A percentile compares a stretch with the other conserved stretches of the same genome.
These are phyloP conservation scores for Diuraphis noxia DNA, from an alignment of 1,140 invertebrate genomes.

Conservation along the genomic window DNA sequence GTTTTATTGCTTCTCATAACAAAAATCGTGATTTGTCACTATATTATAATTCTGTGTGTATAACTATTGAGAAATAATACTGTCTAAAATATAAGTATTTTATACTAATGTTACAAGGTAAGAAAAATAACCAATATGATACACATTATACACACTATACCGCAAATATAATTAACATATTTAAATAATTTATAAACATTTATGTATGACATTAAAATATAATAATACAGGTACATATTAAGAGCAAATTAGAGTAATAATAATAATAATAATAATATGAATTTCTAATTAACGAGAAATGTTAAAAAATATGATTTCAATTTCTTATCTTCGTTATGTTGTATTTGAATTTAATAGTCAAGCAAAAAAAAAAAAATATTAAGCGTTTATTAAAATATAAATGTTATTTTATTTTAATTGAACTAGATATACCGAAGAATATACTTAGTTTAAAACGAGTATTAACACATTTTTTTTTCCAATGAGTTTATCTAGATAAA, in stretches of 20 bases:
- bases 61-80: too few species aligned
- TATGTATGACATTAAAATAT: neutral
- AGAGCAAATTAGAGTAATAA: neutral
- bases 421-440: neutral
- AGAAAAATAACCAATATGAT: too few species aligned
- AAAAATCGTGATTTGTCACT: too few species aligned
- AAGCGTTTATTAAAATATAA: conserved; percentile 3
- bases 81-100: too few species aligned
- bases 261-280: neutral
- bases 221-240: neutral
- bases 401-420: neutral
- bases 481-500: neutral
- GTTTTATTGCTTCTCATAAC: too few species aligned
- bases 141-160: too few species aligned
- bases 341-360: neutral
- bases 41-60: too few species aligned
- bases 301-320: neutral
- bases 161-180: neutral
- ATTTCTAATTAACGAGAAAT: neutral
- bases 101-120: too few species aligned
- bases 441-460: neutral
- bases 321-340: conserved; percentile 14
- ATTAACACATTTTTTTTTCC: conserved; percentile 26
- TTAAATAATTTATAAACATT: neutral
- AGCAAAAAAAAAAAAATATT: neutral